phyloP scores from a whole-genome alignment of 2,888 invertebrate genomes.

The Agrotis segetum region DNA sequence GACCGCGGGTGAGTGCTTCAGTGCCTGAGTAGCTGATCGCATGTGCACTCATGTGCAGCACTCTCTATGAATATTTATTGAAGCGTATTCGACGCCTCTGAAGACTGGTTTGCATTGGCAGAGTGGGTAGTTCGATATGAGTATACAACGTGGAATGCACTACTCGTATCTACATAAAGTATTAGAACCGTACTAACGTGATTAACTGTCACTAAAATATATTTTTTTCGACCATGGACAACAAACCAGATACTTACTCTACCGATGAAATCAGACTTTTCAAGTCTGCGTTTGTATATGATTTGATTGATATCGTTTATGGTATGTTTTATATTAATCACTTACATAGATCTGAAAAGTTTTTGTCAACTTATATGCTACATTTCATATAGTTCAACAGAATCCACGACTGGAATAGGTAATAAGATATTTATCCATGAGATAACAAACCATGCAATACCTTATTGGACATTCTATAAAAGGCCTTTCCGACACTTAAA shows the following conservation, averaged over 20 bases:
- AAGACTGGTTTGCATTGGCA: constrained; percentile 20
- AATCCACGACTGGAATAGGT: too few relatives aligned
- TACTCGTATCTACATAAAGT: not conserved
- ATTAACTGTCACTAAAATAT: not conserved
- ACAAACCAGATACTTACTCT: not conserved
- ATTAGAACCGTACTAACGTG: not conserved
- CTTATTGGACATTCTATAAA: too few relatives aligned
- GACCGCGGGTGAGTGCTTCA: constrained; percentile 90
- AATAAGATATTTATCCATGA: not conserved
- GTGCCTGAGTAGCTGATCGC: constrained; percentile 5
- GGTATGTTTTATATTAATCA: not conserved
- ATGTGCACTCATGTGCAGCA: constrained; percentile 38
- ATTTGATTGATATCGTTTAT: not conserved
- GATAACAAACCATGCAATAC: not conserved
- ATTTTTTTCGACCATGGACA: not conserved
- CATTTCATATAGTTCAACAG: too few relatives aligned
- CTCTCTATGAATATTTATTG: constrained; percentile 23
- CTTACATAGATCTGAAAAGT: not conserved
- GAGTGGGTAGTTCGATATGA: not conserved
- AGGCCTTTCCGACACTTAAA: not conserved
- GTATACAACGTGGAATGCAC: not conserved
- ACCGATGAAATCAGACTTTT: not conserved
- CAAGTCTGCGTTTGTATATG: not conserved
- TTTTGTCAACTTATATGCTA: not conserved
- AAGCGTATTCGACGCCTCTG: constrained; percentile 14